Base-by-base conservation (phyloP, 2,888 invertebrate species). In the Macrophya annulata region DNA sequence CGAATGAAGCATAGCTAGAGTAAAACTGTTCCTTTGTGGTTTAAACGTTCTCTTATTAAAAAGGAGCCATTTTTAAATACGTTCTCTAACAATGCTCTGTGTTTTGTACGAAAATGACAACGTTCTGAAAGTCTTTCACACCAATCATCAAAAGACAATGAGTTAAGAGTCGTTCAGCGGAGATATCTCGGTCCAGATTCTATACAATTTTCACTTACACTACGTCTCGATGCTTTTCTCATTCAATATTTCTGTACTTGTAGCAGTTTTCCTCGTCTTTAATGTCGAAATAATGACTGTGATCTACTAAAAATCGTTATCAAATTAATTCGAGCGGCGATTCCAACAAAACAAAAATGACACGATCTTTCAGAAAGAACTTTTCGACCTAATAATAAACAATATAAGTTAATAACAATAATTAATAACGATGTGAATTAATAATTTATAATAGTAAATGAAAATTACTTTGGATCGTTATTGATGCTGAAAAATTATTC, bases 131-230 rank as follows among this genome's bases (percentile, higher is more conserved):
- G 74, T 15, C 74, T 74, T 74, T 45, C 74, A 25, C 21, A 74
- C 21, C 43, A 45, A 45, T 45, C 45, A 74, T 74, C 31, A n/a
- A 31, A 74, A 74, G 45, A 74, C 43, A 74, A 45, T 74, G 43
- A 74, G 71, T 71, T 12, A 74, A 45, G 25, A 74, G 74, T 74
- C 74, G 43, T 74, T 45, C 74, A 74, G 25, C 74, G 74, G 21
- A 74, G 43, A 45, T 43, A 74, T 43, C 74, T 74, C 45, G 21
- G n/a, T 40, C 37, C 17, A 12, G 15, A 10, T 43, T 40, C 15
- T 37, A 43, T 43, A 71, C 71, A 71, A 71, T 71, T 43, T 71
- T 71, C 43, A 43, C 71, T 40, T 71, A 71, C 17, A 43, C 37
- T 40, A 71, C n/a, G 31, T n/a, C 37, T 43, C 37, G 37, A 37